A percentile compares a stretch with the other conserved stretches of the same genome.
Evolutionary conservation across 2,113 vertebrate species (phyloP).

Genomic region (Protobothrops flavoviridis): DNA sequence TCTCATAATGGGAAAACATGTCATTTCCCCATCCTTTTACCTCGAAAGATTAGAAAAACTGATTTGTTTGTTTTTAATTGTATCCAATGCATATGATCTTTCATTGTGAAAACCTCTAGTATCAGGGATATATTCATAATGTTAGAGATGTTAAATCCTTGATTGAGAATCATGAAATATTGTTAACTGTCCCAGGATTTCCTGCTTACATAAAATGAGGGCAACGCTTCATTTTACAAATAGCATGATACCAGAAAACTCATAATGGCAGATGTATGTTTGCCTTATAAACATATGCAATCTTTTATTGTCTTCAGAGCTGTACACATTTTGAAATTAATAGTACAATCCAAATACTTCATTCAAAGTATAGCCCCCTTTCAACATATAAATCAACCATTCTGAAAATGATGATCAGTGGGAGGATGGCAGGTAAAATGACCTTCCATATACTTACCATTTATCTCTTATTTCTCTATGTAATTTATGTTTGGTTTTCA

Average conservation of each 20-base stretch:
- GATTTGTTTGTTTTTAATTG: not conserved
- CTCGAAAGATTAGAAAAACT: not conserved
- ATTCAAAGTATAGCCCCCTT: not conserved
- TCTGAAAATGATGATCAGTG: not conserved
- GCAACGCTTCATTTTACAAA: conserved; percentile 31
- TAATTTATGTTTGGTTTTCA: not conserved
- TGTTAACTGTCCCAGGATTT: conserved; percentile 41
- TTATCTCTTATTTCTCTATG: not conserved
- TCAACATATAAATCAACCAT: not conserved
- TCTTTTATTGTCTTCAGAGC: not conserved
- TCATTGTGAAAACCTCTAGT: not conserved
- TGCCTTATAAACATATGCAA: not conserved
- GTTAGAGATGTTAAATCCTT: not conserved
- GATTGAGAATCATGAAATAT: not conserved
- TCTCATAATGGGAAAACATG: not conserved
- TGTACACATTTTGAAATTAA: not conserved
- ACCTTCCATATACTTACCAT: not conserved
- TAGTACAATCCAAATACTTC: not conserved
- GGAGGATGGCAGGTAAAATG: not conserved
- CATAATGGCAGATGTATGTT: conserved; percentile 1
- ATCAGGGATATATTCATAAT: not conserved
- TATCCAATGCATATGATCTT: not conserved
- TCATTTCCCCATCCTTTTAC: conserved; percentile 36
- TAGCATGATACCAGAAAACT: accelerated
- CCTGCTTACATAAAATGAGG: conserved; percentile 35